Evolutionary conservation across 2,113 vertebrate genomes (phyloP), one percentile per base, ranked within the genome.

Genomic region (Anolis carolinensis): DNA sequence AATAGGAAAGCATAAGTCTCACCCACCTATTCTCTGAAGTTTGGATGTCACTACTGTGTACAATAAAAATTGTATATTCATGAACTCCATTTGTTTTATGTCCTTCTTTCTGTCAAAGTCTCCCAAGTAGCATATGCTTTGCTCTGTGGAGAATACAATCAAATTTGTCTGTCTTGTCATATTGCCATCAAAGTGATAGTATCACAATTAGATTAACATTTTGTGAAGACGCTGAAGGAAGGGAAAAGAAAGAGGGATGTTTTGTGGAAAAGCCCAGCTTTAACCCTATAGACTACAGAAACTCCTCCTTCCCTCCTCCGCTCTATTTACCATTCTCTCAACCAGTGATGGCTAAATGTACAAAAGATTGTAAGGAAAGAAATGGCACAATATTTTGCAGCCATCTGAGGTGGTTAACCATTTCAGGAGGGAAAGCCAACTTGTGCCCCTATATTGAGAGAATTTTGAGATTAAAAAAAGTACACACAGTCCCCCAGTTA

Each of bases 91-190:
- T 97, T 97, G 97, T 97, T 97, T 97, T 96, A 96, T 96, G 96
- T 95, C 96, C 96, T 97, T 97, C 95, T 96, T 95, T 96, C 96
- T 97, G 96, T 97, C 97, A 97, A 94, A 95, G 93, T 96, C 95
- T 97, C 96, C 95, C 96, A 96, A 96, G 96, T 95, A 97, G 96
- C 97, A 97, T 97, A 97, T 97, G 97, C 96, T 97, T 97, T 93
- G 95, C 96, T 97, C 97, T 97, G 96, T 96, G 94, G 97, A 97
- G 96, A 97, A 97, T 97, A 97, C 97, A 98, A 98, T 98, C 96
- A 97, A 97, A 97, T 97, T 97, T 97, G 96, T 97, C 97, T 97
- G 97, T 97, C 97, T 97, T 97, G 97, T 97, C 97, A 97, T 96
- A 97, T 97, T 96, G 97, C 97, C 97, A 97, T 98, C 97, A 98